phyloP scores from a whole-genome alignment of 1,140 invertebrate species.

The honey bee (Apis mellifera) region DNA sequence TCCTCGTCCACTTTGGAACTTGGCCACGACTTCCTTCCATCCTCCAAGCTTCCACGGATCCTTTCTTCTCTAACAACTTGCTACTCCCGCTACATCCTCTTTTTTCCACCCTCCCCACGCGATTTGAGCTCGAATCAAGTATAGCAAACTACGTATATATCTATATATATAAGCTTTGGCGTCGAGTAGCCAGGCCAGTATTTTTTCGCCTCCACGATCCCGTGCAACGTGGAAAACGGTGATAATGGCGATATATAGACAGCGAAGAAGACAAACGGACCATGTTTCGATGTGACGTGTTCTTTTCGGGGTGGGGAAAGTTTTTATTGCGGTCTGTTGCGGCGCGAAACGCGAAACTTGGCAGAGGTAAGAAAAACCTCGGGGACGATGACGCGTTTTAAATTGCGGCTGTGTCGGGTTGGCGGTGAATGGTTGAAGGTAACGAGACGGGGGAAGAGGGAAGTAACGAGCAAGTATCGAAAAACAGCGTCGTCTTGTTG shows the following conservation, averaged over 20 bases:
- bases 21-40: conserved; percentile 57
- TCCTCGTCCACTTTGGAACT: conserved; percentile 70
- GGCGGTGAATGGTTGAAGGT: conserved; percentile 50
- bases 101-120: no score
- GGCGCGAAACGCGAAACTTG: conserved; percentile 30
- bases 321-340: conserved; percentile 20
- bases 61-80: conserved; percentile 4
- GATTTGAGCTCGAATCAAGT: no score
- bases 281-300: not conserved
- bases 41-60: conserved; percentile 16
- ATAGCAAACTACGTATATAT: no score
- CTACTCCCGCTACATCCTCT: not conserved
- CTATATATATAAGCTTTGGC: not conserved
- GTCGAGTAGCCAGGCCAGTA: not conserved
- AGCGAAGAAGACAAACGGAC: not conserved
- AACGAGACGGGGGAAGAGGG: conserved; percentile 42
- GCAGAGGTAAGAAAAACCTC: conserved; percentile 25
- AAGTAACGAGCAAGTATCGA: not conserved
- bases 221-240: no score
- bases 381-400: conserved; percentile 45
- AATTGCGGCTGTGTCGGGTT: conserved; percentile 41
- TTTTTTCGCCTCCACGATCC: not conserved
- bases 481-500: not conserved
- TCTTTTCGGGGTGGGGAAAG: not conserved
- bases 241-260: not conserved